A percentile compares a stretch with the other conserved stretches of the same genome.
phyloP scores from a whole-genome alignment of 2,888 invertebrate species.

The Chloromyia formosa region DNA sequence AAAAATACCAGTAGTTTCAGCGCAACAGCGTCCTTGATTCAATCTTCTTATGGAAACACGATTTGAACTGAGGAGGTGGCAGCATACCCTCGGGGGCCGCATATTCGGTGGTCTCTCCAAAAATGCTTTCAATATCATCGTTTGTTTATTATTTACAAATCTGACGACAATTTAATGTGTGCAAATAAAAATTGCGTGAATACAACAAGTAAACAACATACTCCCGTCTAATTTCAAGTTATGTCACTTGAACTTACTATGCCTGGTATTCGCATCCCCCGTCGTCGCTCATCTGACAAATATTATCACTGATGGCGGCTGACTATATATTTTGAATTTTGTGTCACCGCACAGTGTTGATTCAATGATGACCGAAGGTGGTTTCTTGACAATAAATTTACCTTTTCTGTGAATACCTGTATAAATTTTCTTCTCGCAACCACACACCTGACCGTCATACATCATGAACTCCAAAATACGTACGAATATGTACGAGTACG shows the following conservation, averaged over 20 bases:
- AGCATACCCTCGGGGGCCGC: background rate
- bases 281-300: background rate
- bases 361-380: constrained; percentile 33
- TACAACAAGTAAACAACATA: background rate
- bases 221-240: background rate
- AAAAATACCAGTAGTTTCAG: constrained; percentile 11
- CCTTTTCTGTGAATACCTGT: background rate
- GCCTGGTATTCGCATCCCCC: constrained; percentile 4
- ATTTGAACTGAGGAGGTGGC: constrained; percentile 15
- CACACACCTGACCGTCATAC: constrained; percentile 26
- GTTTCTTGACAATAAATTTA: constrained; percentile 19
- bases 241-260: constrained; percentile 20
- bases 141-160: background rate
- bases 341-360: constrained; percentile 11
- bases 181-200: constrained; percentile 24
- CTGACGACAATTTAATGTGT: constrained; percentile 22
- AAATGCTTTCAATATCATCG: background rate
- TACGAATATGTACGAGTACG: constrained; percentile 5
- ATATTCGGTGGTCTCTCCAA: background rate
- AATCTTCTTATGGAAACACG: constrained; percentile 11
- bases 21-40: constrained; percentile 19
- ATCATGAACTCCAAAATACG: constrained; percentile 21
- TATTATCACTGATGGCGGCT: background rate
- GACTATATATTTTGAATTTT: background rate
- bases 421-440: background rate